Evolutionary conservation across 2,113 vertebrate species (phyloP).

Genomic region (Chamaea fasciata): DNA sequence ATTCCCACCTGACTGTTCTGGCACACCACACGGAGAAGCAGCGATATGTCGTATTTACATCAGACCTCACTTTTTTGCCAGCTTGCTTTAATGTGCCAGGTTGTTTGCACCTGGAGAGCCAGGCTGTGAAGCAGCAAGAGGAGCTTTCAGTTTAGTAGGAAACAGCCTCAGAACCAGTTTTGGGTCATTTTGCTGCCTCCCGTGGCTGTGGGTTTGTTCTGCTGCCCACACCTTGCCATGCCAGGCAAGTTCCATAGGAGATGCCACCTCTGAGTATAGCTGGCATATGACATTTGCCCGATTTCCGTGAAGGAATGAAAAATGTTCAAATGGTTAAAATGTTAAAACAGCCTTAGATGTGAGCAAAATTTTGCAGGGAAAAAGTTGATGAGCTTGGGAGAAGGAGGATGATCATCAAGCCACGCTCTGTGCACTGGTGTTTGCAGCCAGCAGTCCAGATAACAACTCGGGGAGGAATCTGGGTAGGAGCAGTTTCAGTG

Average conservation of each 20-base stretch:
- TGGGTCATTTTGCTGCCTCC: neutral
- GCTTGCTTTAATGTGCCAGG: neutral
- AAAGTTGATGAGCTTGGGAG: neutral
- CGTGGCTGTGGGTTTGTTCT: accelerated
- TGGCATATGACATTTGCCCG: neutral
- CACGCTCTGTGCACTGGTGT: accelerated
- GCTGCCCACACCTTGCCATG: neutral
- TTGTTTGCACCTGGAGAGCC: neutral
- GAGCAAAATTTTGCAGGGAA: neutral
- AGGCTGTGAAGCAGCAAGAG: accelerated
- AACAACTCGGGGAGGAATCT: neutral
- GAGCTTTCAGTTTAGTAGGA: neutral
- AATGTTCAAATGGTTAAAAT: neutral
- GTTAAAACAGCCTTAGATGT: neutral
- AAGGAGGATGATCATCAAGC: neutral
- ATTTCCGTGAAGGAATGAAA: neutral
- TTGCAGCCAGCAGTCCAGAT: neutral
- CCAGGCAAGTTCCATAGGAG: neutral
- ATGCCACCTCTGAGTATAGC: neutral
- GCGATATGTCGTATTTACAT: accelerated
- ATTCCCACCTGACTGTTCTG: neutral
- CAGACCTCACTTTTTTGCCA: neutral
- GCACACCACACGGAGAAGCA: neutral
- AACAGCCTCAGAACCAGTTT: neutral
- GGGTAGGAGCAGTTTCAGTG: neutral